Evolutionary conservation across 2,797 vertebrate species (phyloP), one percentile per base, ranked within the genome.

Genomic region (Chrysocyon brachyurus): DNA sequence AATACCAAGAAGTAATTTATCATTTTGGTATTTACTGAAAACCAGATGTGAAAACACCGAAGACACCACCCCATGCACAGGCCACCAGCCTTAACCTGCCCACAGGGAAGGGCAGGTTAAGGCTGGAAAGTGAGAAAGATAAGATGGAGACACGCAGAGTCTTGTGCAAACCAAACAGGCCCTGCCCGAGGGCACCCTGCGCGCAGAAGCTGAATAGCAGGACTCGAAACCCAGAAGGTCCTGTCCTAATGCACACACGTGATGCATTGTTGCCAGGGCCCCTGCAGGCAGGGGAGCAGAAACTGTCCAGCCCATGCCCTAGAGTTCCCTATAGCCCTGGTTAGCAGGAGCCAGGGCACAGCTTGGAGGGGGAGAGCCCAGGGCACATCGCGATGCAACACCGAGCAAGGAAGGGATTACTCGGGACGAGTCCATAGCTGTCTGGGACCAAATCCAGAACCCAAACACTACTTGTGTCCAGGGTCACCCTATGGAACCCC

Each of bases 261-360:
- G 22, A 40, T 28, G 54, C 16, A 24, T 6, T 0, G 4, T 15
- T 14, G 5, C 26, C 66, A 26, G 31, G 3, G 8, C 22, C 22
- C 36, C 49, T 46, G 12, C 8, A 21, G 22, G 49, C 0, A 3
- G 84, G n/a, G 0, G 15, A 21, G 36, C 0, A 1, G 40, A 24
- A 12, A 28, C 11, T 4, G 12, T 15, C 56, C 26, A 10, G 14
- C 5, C 61, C 0, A 1, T 0, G 33, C 33, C 24, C 46, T 6
- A 8, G 49, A 31, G 33, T 26, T 40, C 40, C 12, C 24, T 0
- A 0, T 6, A 0, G 3, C 19, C 66, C 12, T 16, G 15, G 3
- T 40, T 14, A 8, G 46, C 2, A 0, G 21, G 21, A 57, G 52
- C 63, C 54, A 2, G 12, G 57, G 24, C 36, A 46, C 26, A 49